Evolutionary conservation across 2,888 invertebrate species (phyloP), one percentile per base, ranked within the genome.

Genomic region (Poecilus cupreus): DNA sequence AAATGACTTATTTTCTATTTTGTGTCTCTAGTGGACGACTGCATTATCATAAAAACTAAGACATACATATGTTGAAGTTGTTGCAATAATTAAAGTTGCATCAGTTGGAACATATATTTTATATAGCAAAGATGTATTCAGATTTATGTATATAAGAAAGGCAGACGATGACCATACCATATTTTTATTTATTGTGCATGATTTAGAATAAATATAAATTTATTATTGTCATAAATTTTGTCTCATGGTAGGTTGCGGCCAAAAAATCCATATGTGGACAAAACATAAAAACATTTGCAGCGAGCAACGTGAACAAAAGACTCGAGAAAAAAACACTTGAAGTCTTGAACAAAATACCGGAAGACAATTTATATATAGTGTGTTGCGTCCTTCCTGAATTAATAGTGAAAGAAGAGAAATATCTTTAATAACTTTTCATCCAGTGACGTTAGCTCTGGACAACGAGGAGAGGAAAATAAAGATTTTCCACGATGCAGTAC

Each of bases 351-450:
- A 75, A 75, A 75, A 51, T 75, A 49, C 46, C 74, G 74, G 74
- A 75, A 49, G 74, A 51, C 49, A 51, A 75, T 75, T 75, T 75
- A 75, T 49, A 74, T 76, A 76, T 54, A 46, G 54, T 37, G 76
- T 76, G 76, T 76, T 76, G 46, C 75, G 43, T 26, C 57, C 54
- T 54, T 57, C 22, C 54, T 57, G 76, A 76, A 57, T 76, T 57
- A 76, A 57, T 57, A 76, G 76, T 57, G 32, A 26, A 54, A 76
- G 76, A 57, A 57, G 76, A 76, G 76, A 37, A 76, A 76, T 76
- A 76, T 43, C 57, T 57, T 76, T 76, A 76, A 76, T 76, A 76
- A 76, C 18, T 54, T 75, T 76, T 20, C 68, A 39, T 39, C 68
- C 68, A 39, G 68, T 24, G 57, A 26, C 24, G 57, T 57, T 13